Conservation (phyloP, 1,140 invertebrate species). For the Aradophagus sp. region DNA sequence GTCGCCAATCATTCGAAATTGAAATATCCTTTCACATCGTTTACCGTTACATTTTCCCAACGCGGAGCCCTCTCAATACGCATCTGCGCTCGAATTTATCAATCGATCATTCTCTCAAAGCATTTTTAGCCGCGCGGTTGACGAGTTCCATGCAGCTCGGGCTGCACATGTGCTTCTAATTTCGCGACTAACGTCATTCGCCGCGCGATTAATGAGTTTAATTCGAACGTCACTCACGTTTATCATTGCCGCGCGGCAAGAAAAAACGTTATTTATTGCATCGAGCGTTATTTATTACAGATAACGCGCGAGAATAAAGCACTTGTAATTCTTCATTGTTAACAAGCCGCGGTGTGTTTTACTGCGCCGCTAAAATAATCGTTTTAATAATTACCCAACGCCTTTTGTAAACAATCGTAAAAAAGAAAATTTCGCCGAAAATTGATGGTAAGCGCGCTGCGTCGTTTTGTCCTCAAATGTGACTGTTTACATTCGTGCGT, state of each 20-base stretch:
- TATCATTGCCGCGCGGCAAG: slow-evolving; percentile 12
- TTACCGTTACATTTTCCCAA: no score
- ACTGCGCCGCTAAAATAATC: slow-evolving; percentile 1
- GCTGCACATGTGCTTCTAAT: slow-evolving; percentile 9
- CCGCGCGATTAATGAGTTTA: slow-evolving; percentile 7
- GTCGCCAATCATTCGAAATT: no score
- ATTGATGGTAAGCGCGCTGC: slow-evolving; percentile 7
- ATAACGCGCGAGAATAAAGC: slow-evolving; percentile 16
- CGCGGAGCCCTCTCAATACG: no score
- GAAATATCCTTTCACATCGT: no score
- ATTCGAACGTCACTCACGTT: no score
- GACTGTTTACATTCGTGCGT: slow-evolving; percentile 14
- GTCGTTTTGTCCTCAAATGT: slow-evolving; percentile 10
- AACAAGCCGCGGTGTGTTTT: no score
- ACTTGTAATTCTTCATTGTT: slow-evolving; percentile 9
- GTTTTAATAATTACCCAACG: slow-evolving; percentile 7
- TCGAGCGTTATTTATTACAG: slow-evolving; percentile 1
- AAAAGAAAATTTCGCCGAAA: neutral
- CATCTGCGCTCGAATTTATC: no score
- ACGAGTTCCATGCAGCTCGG: neutral
- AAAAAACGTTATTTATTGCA: slow-evolving; percentile 26
- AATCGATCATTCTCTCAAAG: no score
- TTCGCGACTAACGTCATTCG: slow-evolving; percentile 7
- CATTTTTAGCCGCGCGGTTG: neutral
- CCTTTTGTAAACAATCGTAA: slow-evolving; percentile 14